phyloP scores from a whole-genome alignment of 1,140 invertebrate genomes.

The Lepidotrigona ventralis region DNA sequence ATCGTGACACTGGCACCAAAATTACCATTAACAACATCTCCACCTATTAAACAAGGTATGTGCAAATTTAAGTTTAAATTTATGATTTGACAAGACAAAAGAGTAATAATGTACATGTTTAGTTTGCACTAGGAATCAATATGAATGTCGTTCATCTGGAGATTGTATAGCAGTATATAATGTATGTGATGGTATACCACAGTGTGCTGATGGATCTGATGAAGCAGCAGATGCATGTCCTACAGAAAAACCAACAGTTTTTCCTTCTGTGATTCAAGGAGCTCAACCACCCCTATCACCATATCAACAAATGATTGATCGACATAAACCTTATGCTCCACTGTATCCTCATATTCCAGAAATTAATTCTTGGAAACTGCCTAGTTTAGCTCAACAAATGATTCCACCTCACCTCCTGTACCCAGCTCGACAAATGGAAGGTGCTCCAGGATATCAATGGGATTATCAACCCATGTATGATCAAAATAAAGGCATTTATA shows the following conservation, averaged over 20 bases:
- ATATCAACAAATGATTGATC: conserved; percentile 72
- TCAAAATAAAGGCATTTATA: conserved; percentile 69
- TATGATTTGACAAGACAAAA: not conserved
- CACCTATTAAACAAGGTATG: conserved; percentile 64
- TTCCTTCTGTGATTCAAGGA: conserved; percentile 59
- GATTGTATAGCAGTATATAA: conserved; percentile 98
- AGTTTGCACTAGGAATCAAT: conserved; percentile 90
- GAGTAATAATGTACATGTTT: conserved; percentile 24
- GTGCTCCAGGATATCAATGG: conserved; percentile 70
- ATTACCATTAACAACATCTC: conserved; percentile 61
- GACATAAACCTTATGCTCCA: conserved; percentile 64
- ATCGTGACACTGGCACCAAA: conserved; percentile 64
- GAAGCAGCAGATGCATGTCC: conserved; percentile 91
- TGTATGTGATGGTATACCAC: conserved; percentile 95
- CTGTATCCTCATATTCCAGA: conserved; percentile 63
- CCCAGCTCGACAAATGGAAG: conserved; percentile 58
- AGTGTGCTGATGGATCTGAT: conserved; percentile 95
- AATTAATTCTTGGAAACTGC: conserved; percentile 65
- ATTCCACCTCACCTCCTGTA: conserved; percentile 67
- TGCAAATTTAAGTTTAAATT: not conserved
- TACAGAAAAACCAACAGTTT: conserved; percentile 74
- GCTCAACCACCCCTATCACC: conserved; percentile 44
- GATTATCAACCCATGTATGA: conserved; percentile 73
- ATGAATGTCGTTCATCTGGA: conserved; percentile 89
- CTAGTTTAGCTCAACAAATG: conserved; percentile 62